phyloP scores from a whole-genome alignment of 1,140 invertebrate species.

The Zaprionus ornatus region DNA sequence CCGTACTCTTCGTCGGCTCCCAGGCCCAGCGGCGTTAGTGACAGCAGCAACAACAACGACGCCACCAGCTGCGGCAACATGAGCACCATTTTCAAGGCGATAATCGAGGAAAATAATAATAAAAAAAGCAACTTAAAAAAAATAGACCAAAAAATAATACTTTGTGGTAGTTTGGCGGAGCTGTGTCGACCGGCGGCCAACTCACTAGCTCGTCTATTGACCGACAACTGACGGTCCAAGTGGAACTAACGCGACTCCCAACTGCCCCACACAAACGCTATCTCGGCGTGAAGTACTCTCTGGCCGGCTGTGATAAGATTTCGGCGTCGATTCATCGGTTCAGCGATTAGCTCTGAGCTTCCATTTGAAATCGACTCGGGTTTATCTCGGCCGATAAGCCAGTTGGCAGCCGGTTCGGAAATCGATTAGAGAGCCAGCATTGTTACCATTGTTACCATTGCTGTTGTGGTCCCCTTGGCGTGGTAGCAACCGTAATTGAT shows the following conservation, averaged over 20 bases:
- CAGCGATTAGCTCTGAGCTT: conserved; percentile 38
- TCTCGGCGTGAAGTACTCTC: conserved; percentile 30
- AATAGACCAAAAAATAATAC: conserved; percentile 1
- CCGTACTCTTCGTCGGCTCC: conserved; percentile 5
- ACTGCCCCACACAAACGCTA: conserved; percentile 3
- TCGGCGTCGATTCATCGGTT: conserved; percentile 1
- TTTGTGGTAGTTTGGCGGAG: background rate
- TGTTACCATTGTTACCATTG: background rate
- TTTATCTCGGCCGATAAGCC: conserved; percentile 30
- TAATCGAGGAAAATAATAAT: conserved; percentile 3
- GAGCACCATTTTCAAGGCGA: conserved; percentile 27
- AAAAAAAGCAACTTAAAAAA: conserved; percentile 7
- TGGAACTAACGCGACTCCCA: conserved; percentile 1
- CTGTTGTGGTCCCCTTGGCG: background rate
- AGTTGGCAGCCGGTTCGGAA: conserved; percentile 10
- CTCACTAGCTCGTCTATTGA: conserved; percentile 14
- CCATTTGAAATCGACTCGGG: conserved; percentile 11
- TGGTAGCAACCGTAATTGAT: conserved; percentile 29
- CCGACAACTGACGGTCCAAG: conserved; percentile 21
- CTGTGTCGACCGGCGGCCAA: background rate
- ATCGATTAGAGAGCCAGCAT: conserved; percentile 18
- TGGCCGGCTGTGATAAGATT: conserved; percentile 47
- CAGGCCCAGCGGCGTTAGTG: background rate
- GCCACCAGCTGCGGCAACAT: conserved; percentile 11
- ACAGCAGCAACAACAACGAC: background rate